Conservation (phyloP, 2,113 vertebrate genomes). For the Salminus brasiliensis region DNA sequence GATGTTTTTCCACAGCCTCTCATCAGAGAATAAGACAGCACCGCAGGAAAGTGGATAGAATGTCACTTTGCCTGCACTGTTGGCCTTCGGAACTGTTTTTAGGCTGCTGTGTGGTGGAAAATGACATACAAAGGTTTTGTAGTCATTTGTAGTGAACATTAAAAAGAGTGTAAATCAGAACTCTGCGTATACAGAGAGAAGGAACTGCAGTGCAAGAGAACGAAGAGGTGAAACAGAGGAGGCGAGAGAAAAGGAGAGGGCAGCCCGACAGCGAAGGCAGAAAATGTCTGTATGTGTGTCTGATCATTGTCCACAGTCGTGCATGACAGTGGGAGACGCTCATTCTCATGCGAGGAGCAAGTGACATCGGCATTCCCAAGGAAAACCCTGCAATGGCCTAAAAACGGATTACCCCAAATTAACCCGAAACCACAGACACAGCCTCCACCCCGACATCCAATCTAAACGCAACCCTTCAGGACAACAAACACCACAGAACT, state of each 20-base stretch:
- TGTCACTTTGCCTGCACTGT: slow-evolving; percentile 51
- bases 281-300: not conserved
- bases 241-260: too few species aligned
- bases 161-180: not conserved
- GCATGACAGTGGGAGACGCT: slow-evolving; percentile 13
- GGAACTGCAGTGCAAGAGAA: not conserved
- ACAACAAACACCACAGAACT: slow-evolving; percentile 35
- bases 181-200: not conserved
- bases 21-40: slow-evolving; percentile 22
- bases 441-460: slow-evolving; percentile 40
- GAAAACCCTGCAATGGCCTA: slow-evolving; percentile 64
- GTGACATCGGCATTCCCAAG: slow-evolving; percentile 59
- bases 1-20: slow-evolving; percentile 61
- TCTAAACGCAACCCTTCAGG: slow-evolving; percentile 27
- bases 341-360: slow-evolving; percentile 24
- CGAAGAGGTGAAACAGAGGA: not conserved
- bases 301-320: not conserved
- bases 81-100: slow-evolving; percentile 29
- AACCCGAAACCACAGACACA: slow-evolving; percentile 43
- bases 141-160: slow-evolving; percentile 28
- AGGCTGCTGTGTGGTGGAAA: slow-evolving; percentile 42
- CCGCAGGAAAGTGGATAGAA: slow-evolving; percentile 54
- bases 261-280: not conserved
- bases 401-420: slow-evolving; percentile 59
- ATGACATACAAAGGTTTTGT: slow-evolving; percentile 57